Percentiles rank a stretch among this genome's conserved stretches.
Evolutionary conservation across 2,888 invertebrate genomes (phyloP).

Genomic region (Eretmocerus hayati): DNA sequence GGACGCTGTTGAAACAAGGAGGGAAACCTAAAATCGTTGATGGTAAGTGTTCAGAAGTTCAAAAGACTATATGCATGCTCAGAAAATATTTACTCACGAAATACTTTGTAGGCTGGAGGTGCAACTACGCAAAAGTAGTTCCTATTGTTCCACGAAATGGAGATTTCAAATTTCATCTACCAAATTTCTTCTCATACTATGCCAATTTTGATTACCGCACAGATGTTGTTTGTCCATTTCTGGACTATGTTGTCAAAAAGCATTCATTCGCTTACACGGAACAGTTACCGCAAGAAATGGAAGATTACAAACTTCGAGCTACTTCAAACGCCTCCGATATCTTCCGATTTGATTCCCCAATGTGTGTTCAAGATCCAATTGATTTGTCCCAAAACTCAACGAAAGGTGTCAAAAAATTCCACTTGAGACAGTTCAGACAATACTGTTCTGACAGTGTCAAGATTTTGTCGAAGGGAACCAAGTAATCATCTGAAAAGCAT

Average conservation of each 20-base stretch:
- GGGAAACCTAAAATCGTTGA: constrained; percentile 4
- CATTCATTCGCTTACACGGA: constrained; percentile 37
- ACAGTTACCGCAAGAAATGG: constrained; percentile 24
- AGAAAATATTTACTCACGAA: neutral
- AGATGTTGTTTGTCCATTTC: constrained; percentile 45
- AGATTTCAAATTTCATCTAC: too few species aligned
- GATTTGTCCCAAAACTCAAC: constrained; percentile 55
- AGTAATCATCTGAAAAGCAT: too few species aligned
- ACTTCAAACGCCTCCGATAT: constrained; percentile 28
- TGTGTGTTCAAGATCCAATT: constrained; percentile 58
- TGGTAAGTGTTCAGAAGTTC: constrained; percentile 2
- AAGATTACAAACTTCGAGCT: constrained; percentile 11
- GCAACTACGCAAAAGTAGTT: too few species aligned
- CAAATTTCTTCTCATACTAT: constrained; percentile 47
- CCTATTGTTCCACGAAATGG: constrained; percentile 1
- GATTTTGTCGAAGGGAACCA: too few species aligned
- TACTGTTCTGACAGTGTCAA: constrained; percentile 15
- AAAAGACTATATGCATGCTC: neutral
- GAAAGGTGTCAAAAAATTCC: constrained; percentile 40
- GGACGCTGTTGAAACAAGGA: neutral
- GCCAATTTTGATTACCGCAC: constrained; percentile 42
- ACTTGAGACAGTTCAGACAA: constrained; percentile 12
- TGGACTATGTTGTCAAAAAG: constrained; percentile 45
- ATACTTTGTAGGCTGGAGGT: constrained; percentile 43
- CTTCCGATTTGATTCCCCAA: constrained; percentile 43